These are phyloP conservation scores for Hypselothyrea guttata DNA, from an alignment of 2,888 invertebrate species.

Conservation along the genomic window DNA sequence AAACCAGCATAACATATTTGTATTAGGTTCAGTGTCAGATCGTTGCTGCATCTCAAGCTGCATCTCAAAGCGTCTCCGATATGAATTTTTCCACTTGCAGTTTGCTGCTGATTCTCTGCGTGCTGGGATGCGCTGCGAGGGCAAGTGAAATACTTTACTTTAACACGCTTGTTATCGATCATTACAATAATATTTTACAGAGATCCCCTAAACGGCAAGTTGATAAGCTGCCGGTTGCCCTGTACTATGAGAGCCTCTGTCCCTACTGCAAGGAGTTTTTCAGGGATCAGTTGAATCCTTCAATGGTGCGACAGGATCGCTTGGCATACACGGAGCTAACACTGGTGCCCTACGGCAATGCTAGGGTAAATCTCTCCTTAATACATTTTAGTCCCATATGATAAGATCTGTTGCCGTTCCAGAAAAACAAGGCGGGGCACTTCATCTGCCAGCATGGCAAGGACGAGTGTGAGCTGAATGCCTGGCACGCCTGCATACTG, in stretches of 20 bases:
- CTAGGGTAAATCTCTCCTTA: constrained; percentile 46
- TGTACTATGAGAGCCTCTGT: constrained; percentile 74
- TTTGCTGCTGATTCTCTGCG: constrained; percentile 9
- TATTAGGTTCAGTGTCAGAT: constrained; percentile 28
- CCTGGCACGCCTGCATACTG: constrained; percentile 80
- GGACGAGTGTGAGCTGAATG: constrained; percentile 79
- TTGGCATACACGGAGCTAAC: constrained; percentile 52
- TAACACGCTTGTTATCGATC: background rate
- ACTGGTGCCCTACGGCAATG: constrained; percentile 74
- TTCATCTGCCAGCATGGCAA: constrained; percentile 79
- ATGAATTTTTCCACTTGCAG: background rate
- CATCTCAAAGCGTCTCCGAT: background rate
- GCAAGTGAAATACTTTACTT: constrained; percentile 9
- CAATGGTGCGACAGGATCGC: constrained; percentile 48
- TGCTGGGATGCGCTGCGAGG: constrained; percentile 7
- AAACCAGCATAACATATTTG: constrained; percentile 16
- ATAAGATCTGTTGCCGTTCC: background rate
- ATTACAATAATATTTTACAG: constrained; percentile 22
- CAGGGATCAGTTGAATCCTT: constrained; percentile 45
- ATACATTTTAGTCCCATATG: too few relatives aligned
- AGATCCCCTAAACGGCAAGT: background rate
- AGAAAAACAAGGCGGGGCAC: constrained; percentile 28
- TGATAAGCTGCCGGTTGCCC: constrained; percentile 46
- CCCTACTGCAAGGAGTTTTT: constrained; percentile 66
- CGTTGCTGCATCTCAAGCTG: constrained; percentile 12